Evolutionary conservation across 2,888 invertebrate genomes (phyloP), one percentile per base, ranked within the genome.

Genomic region (Epsilonema sp.): DNA sequence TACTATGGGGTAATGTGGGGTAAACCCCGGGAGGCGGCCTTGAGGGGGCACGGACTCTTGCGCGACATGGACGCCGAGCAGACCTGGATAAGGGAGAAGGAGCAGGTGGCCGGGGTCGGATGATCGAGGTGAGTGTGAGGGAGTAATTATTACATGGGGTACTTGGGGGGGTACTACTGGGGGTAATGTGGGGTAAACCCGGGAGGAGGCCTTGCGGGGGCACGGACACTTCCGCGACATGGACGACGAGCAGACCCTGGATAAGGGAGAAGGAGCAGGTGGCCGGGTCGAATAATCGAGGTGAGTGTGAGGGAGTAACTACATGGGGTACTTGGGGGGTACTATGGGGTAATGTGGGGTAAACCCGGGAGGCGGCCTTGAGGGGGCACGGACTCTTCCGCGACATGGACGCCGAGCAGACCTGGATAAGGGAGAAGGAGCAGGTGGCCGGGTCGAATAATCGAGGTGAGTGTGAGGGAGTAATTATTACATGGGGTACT

Each of bases 181-280:
- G 25, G 87, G 86, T 11, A 92, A 90, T 67, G 77, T 89, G 66
- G 89, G 79, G n/a, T n/a, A n/a, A n/a, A n/a, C n/a, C n/a, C 74
- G 99, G 50, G 71, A 80, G 49, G 92, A 97, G 67, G 92, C 92
- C 0, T 74, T 90, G 40, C 82, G 83, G 63, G 89, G 94, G 3
- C 94, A 99, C 65, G 94, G 97, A 68, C 74, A 99, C 56, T 90
- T 90, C 75, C 75, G 94, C 26, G 97, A 99, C 65, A 76, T 94
- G 54, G 97, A 97, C 64, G 97, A 99, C 66, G 97, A 99, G 67
- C 89, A 94, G 57, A 89, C 94, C 94, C 37, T 97, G 97, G 97
- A 94, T 99, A 60, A 74, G 94, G 0, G 97, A 99, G 70, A 99
- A 99, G 71, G 94, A 97, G 66, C 94, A 92, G 0, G 85, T 92